Base-by-base conservation (phyloP, 2,888 invertebrate genomes). In the Yponomeuta plumbellus region DNA sequence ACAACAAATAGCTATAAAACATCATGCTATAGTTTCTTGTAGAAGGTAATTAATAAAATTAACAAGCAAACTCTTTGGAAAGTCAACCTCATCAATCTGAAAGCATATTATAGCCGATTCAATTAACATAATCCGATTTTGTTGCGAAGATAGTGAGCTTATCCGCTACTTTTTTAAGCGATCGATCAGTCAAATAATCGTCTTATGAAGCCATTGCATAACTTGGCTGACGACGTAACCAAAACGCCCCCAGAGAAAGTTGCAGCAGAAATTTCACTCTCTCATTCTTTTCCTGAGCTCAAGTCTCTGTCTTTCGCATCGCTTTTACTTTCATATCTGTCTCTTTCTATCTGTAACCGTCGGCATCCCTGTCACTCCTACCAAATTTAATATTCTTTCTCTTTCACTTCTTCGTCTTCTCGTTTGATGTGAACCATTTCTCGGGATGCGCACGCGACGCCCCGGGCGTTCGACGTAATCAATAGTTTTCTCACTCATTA, bases 171-270 rank as follows among this genome's bases (percentile, higher is more conserved):
- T 84, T 80, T 22, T 26, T 40, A 65, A 85, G 77, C 79, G 72
- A 83, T 84, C 79, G 73, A 83, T 84, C 85, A 83, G 17, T 65
- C 64, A 62, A 34, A 62, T 52, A 52, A 52, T 52, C 17, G 17
- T 17, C 44, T 17, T 52, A 52, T 17, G 17, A 17, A 52, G 44
- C 44, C 44, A 39, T 90, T 89, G 77, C 84, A 80, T 80, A 89
- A 90, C 17, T 52, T 52, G 44, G 17, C 44, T 52, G 44, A 52
- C 89, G 90, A 89, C 86, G 89, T 88, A 91, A 91, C 80, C 76
- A 79, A 85, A 89, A 84, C 83, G 83, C 81, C 86, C 85, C 83
- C 89, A 86, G 90, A 82, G 91, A 91, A 91, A 91, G 91, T 88
- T 84, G 77, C 81, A 77, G 78, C 83, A 80, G 78, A 88, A 52